Conservation (phyloP, 2,888 invertebrate genomes). For the Hypercompe scribonia region DNA sequence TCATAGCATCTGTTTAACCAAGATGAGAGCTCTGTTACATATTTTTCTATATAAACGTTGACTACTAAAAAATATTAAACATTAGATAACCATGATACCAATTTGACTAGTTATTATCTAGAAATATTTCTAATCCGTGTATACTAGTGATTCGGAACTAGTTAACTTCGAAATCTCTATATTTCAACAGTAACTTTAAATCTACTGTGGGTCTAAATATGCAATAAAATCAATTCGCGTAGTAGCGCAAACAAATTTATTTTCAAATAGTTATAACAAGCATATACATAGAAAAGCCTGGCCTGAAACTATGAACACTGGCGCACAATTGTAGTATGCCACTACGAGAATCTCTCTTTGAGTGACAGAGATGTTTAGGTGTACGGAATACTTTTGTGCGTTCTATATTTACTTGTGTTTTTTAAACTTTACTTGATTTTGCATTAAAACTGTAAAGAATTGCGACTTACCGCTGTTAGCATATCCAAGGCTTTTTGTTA, state of each 20-base stretch:
- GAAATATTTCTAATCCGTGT: not conserved
- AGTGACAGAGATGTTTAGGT: too few relatives aligned
- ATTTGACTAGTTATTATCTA: not conserved
- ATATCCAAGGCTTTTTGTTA: not conserved
- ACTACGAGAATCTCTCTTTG: too few relatives aligned
- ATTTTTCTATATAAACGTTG: not conserved
- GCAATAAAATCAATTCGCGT: not conserved
- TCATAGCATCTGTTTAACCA: too few relatives aligned
- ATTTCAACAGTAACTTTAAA: not conserved
- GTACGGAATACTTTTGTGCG: too few relatives aligned
- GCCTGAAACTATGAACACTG: too few relatives aligned
- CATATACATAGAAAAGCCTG: too few relatives aligned
- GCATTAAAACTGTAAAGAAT: not conserved
- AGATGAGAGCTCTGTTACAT: too few relatives aligned
- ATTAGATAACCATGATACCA: not conserved
- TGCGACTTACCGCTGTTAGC: not conserved
- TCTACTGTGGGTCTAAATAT: not conserved
- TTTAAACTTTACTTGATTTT: not conserved
- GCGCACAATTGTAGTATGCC: too few relatives aligned
- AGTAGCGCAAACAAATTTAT: not conserved
- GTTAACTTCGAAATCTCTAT: constrained; percentile 1
- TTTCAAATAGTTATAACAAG: too few relatives aligned
- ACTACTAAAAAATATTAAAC: not conserved
- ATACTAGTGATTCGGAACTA: not conserved
- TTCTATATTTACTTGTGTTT: too few relatives aligned